phyloP scores from a whole-genome alignment of 2,888 invertebrate species.

The Melanophora roralis region DNA sequence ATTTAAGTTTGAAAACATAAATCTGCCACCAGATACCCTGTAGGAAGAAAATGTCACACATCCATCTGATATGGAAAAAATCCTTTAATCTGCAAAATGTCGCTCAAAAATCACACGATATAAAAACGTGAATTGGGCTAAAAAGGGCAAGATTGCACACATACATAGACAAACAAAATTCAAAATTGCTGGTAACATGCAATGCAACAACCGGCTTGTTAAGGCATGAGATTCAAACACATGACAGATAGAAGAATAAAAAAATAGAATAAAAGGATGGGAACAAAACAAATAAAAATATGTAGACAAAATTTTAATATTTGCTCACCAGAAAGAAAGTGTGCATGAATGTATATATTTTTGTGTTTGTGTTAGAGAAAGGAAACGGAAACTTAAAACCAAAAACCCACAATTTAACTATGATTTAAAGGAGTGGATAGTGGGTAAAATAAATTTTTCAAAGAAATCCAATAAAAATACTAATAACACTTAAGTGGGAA shows the following conservation, averaged over 20 bases:
- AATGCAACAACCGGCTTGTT: constrained; percentile 47
- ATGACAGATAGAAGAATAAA: constrained; percentile 42
- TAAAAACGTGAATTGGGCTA: constrained; percentile 46
- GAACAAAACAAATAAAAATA: not conserved
- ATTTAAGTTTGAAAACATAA: too few relatives aligned
- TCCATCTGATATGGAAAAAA: constrained; percentile 31
- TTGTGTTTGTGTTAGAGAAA: too few relatives aligned
- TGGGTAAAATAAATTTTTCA: too few relatives aligned
- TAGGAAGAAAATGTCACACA: constrained; percentile 35
- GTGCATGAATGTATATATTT: not conserved
- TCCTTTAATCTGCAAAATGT: constrained; percentile 58
- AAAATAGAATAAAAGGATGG: not conserved
- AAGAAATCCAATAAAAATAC: constrained; percentile 48
- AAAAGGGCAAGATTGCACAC: not conserved
- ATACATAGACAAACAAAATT: constrained; percentile 1
- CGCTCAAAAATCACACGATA: constrained; percentile 58
- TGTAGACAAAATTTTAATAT: not conserved
- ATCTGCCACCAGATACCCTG: too few relatives aligned
- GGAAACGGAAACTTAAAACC: constrained; percentile 52
- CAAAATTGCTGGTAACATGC: constrained; percentile 18
- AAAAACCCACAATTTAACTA: constrained; percentile 42
- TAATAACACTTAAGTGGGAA: constrained; percentile 31
- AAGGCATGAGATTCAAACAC: constrained; percentile 57
- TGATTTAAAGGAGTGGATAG: not conserved
- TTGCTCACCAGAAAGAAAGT: not conserved